Percentiles rank a stretch among this genome's conserved stretches.
Evolutionary conservation across 2,797 vertebrate species (phyloP).

Genomic region (Triplophysa bombifrons): DNA sequence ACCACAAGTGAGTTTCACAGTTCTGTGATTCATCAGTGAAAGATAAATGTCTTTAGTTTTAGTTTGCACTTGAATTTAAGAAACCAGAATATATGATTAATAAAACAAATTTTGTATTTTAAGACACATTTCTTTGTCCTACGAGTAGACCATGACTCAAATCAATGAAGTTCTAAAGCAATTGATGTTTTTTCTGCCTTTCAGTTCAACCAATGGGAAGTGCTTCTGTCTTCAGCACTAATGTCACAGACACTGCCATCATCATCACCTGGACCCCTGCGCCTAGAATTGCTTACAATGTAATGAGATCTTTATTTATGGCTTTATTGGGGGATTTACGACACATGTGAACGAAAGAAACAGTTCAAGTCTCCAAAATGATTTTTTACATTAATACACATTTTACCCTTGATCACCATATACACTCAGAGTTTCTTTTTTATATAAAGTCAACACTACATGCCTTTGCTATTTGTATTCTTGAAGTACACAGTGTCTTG

Average conservation of each 20-base stretch:
- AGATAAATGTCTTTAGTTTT: too few relatives aligned
- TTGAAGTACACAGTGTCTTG: too few relatives aligned
- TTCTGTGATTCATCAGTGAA: not conserved
- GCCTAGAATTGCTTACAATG: constrained; percentile 91
- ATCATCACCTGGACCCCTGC: constrained; percentile 94
- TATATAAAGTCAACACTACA: too few relatives aligned
- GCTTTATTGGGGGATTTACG: too few relatives aligned
- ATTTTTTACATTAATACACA: not conserved
- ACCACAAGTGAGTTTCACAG: constrained; percentile 83
- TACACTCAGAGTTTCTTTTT: too few relatives aligned
- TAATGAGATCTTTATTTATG: constrained; percentile 60
- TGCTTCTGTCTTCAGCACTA: constrained; percentile 86
- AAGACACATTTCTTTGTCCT: not conserved
- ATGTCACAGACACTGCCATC: constrained; percentile 93
- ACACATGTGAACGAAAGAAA: too few relatives aligned
- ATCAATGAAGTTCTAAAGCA: not conserved
- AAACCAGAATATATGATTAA: too few relatives aligned
- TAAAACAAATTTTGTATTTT: not conserved
- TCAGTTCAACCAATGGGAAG: constrained; percentile 80
- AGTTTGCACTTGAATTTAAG: too few relatives aligned
- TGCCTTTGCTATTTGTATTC: too few relatives aligned
- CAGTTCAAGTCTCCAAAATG: not conserved
- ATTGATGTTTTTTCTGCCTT: constrained; percentile 1
- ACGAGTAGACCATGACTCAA: not conserved
- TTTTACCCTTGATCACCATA: not conserved